Percentiles rank a stretch among this genome's conserved stretches.
These are phyloP conservation scores for Colaptes auratus DNA, from an alignment of 2,113 vertebrate genomes.

Conservation along the genomic window DNA sequence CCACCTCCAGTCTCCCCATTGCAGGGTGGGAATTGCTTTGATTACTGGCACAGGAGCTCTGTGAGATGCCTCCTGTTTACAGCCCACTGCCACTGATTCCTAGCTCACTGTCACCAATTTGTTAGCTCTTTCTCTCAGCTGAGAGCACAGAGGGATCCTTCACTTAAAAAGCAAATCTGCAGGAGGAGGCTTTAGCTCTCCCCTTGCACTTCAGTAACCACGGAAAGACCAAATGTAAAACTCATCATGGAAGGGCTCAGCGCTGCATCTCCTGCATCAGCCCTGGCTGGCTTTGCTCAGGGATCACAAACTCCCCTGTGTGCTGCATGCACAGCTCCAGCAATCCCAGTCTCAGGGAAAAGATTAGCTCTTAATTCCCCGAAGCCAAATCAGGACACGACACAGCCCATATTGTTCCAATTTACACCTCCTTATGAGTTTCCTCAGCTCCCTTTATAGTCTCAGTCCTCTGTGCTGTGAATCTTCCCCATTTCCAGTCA, in stretches of 20 bases:
- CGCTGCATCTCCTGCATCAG: constrained; percentile 14
- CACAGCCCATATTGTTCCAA: constrained; percentile 72
- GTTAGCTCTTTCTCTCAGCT: background rate
- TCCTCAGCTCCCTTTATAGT: constrained; percentile 72
- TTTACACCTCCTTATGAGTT: constrained; percentile 74
- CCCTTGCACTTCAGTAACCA: background rate
- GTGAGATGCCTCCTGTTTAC: background rate
- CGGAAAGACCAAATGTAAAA: constrained; percentile 36
- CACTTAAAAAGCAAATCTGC: background rate
- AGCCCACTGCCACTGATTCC: background rate
- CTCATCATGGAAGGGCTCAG: background rate
- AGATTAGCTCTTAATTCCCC: constrained; percentile 72
- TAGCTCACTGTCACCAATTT: background rate
- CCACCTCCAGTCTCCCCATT: fast-evolving
- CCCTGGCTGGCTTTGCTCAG: background rate
- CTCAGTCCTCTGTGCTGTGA: constrained; percentile 50
- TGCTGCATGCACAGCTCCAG: constrained; percentile 41
- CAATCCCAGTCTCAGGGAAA: constrained; percentile 56
- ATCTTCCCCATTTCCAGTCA: constrained; percentile 51
- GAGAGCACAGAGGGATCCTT: background rate
- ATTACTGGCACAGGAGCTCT: background rate
- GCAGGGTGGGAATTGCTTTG: background rate
- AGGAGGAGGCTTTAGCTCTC: background rate
- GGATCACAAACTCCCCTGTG: constrained; percentile 35
- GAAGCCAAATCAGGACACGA: constrained; percentile 72